These are phyloP conservation scores for Drosophila subsilvestris DNA, from an alignment of 2,888 invertebrate genomes.

Conservation along the genomic window DNA sequence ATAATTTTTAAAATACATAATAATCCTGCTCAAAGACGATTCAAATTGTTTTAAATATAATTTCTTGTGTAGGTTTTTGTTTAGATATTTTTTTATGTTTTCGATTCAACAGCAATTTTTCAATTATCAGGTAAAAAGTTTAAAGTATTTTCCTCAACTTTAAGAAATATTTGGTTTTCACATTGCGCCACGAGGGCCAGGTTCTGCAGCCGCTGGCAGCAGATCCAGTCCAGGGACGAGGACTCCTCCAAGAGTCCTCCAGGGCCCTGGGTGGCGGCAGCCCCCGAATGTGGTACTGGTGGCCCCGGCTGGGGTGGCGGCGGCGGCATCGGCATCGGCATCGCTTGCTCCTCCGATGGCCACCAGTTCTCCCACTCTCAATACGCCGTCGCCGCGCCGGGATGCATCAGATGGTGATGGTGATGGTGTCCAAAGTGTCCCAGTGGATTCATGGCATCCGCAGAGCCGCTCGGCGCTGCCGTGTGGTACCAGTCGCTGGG, in stretches of 20 bases:
- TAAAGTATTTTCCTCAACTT: slow-evolving; percentile 74
- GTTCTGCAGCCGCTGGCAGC: slow-evolving; percentile 71
- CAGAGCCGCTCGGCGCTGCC: slow-evolving; percentile 82
- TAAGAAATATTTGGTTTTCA: slow-evolving; percentile 80
- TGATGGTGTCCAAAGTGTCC: slow-evolving; percentile 86
- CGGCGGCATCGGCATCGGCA: slow-evolving; percentile 42
- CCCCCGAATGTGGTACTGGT: slow-evolving; percentile 12
- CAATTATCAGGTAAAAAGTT: slow-evolving; percentile 80
- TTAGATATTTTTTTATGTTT: slow-evolving; percentile 21
- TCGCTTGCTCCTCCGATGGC: slow-evolving; percentile 64
- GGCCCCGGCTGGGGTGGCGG: slow-evolving; percentile 31
- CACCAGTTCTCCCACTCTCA: slow-evolving; percentile 85
- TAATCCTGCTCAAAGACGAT: slow-evolving; percentile 54
- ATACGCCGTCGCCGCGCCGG: slow-evolving; percentile 91
- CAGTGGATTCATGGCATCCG: slow-evolving; percentile 84
- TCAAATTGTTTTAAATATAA: slow-evolving; percentile 31
- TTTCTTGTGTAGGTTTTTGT: slow-evolving; percentile 16
- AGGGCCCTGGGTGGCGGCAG: slow-evolving; percentile 14
- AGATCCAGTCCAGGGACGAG: slow-evolving; percentile 65
- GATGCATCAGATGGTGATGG: slow-evolving; percentile 88
- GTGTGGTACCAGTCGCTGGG: slow-evolving; percentile 84
- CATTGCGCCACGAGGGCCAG: slow-evolving; percentile 74
- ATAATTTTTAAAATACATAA: slow-evolving; percentile 67
- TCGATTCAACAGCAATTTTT: slow-evolving; percentile 76
- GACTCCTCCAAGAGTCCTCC: slow-evolving; percentile 48